Conservation (phyloP, 2,888 invertebrate genomes). For the Chalcosyrphus nemorum region DNA sequence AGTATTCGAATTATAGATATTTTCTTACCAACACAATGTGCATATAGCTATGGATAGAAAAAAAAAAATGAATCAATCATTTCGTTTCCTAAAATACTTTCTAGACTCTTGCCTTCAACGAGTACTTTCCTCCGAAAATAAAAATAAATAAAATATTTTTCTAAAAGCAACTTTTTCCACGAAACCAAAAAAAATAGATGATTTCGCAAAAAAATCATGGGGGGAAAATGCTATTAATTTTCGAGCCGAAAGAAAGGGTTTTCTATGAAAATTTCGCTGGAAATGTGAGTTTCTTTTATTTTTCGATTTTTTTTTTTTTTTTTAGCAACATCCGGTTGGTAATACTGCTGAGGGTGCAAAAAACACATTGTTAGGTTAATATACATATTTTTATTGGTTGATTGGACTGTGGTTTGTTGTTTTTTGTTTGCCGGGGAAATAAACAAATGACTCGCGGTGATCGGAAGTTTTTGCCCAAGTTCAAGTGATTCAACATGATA, state of each 20-base stretch:
- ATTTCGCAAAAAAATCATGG: constrained; percentile 63
- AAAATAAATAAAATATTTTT: constrained; percentile 50
- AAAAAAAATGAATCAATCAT: constrained; percentile 50
- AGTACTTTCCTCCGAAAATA: background rate
- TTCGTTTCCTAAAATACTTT: constrained; percentile 35
- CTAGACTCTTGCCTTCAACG: constrained; percentile 18
- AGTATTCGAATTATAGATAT: constrained; percentile 11
- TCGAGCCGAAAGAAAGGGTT: constrained; percentile 49
- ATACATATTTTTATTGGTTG: constrained; percentile 68
- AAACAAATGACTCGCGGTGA: constrained; percentile 25
- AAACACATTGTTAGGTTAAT: constrained; percentile 53
- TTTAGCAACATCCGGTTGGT: constrained; percentile 59
- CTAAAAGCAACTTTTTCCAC: constrained; percentile 42
- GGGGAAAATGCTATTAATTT: constrained; percentile 54
- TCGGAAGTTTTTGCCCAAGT: constrained; percentile 25
- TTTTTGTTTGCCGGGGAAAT: constrained; percentile 20
- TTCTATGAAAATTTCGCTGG: constrained; percentile 43
- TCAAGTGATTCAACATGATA: constrained; percentile 12
- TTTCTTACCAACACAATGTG: constrained; percentile 17
- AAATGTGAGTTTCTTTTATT: constrained; percentile 46
- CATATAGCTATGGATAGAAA: constrained; percentile 31
- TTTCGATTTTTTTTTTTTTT: constrained; percentile 31
- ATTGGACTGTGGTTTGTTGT: constrained; percentile 51
- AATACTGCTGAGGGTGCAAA: constrained; percentile 56
- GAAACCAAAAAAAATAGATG: constrained; percentile 45